Percentiles rank a stretch among this genome's conserved stretches.
phyloP scores from a whole-genome alignment of 1,140 invertebrate species.

The Cherax destructor region DNA sequence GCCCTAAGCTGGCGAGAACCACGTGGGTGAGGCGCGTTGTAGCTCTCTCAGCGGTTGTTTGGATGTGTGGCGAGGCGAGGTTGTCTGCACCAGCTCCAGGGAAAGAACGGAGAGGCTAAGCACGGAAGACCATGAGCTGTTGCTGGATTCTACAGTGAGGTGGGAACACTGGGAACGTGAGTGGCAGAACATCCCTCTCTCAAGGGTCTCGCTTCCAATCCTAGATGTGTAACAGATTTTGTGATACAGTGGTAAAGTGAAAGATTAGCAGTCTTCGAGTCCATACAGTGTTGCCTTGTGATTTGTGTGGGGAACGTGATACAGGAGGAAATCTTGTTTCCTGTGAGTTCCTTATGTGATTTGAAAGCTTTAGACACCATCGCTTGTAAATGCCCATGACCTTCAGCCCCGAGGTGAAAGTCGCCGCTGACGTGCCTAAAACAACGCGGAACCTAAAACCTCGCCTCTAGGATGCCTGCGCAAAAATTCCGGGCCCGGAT shows the following conservation, averaged over 20 bases:
- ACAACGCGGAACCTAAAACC: too few species aligned
- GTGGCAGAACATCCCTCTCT: neutral
- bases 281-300: too few species aligned
- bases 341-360: too few species aligned
- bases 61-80: neutral
- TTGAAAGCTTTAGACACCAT: too few species aligned
- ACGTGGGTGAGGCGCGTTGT: neutral
- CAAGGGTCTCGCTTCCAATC: neutral
- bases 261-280: neutral
- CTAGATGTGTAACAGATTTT: too few species aligned
- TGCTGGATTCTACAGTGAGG: neutral
- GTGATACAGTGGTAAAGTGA: neutral
- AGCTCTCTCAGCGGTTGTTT: neutral
- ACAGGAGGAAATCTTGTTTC: too few species aligned
- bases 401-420: too few species aligned
- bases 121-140: neutral
- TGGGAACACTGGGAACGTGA: neutral
- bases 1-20: neutral
- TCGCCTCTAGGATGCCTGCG: slow-evolving; percentile 27
- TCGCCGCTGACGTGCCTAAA: too few species aligned
- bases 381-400: too few species aligned
- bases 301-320: too few species aligned
- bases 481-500: slow-evolving; percentile 51
- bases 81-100: neutral
- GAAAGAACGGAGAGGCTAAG: neutral